A percentile compares a stretch with the other conserved stretches of the same genome.
Evolutionary conservation across 2,888 invertebrate species (phyloP).

Genomic region (Pandemis cinnamomeana): DNA sequence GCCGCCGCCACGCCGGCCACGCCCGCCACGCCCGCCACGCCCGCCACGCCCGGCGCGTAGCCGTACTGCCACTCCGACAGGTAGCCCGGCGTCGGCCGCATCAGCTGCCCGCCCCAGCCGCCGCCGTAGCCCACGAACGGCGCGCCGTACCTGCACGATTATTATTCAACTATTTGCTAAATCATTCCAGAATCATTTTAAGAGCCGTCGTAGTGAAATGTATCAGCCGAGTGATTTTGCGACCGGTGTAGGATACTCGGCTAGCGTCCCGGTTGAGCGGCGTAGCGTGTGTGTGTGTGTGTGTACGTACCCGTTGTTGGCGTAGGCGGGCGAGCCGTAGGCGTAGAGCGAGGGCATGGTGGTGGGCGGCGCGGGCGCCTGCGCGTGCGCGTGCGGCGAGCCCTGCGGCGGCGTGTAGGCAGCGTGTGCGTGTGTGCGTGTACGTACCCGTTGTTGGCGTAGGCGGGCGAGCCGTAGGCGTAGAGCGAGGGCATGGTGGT

Average conservation of each 20-base stretch:
- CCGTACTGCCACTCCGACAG: conserved; percentile 81
- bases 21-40: conserved; percentile 39
- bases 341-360: conserved; percentile 66
- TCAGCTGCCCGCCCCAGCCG: conserved; percentile 76
- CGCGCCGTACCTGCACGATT: conserved; percentile 66
- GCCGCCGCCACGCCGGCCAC: conserved; percentile 35
- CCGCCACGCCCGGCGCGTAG: conserved; percentile 63
- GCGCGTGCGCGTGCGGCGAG: conserved; percentile 35
- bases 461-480: conserved; percentile 71
- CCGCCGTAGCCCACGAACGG: conserved; percentile 81
- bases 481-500: conserved; percentile 64
- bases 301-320: conserved; percentile 60
- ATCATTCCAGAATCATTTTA: too few relatives aligned
- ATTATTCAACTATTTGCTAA: conserved; percentile 28
- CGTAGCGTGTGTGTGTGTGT: too few relatives aligned
- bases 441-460: conserved; percentile 70
- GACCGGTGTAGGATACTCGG: too few relatives aligned
- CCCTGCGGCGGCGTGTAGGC: conserved; percentile 43
- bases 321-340: conserved; percentile 70
- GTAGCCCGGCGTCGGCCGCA: conserved; percentile 81
- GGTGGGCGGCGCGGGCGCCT: conserved; percentile 57
- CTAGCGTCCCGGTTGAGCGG: too few relatives aligned
- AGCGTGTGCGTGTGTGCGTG: too few relatives aligned
- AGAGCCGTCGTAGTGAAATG: too few relatives aligned
- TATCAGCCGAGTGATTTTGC: too few relatives aligned